These are phyloP conservation scores for Cossypha caffra DNA, from an alignment of 2,797 vertebrate species.

Conservation along the genomic window DNA sequence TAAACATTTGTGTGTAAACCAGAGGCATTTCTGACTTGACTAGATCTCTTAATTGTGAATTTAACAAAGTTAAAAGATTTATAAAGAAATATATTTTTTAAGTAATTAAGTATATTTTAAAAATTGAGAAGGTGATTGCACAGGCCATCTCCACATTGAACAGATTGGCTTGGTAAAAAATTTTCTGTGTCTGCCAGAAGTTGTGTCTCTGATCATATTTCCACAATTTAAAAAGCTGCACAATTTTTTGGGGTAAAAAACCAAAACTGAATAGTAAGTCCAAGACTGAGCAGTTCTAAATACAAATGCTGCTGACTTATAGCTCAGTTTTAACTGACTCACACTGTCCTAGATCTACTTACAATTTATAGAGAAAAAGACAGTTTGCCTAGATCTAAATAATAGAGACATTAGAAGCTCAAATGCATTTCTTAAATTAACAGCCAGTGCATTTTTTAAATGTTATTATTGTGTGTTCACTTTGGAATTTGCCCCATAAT, in stretches of 20 bases:
- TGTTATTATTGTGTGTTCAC: background rate
- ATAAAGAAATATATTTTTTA: background rate
- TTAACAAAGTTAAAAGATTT: background rate
- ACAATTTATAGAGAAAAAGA: background rate
- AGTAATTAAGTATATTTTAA: background rate
- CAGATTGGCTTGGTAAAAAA: background rate
- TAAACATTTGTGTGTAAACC: background rate
- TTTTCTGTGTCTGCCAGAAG: background rate
- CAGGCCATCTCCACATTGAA: background rate
- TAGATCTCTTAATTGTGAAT: background rate
- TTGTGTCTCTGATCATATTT: background rate
- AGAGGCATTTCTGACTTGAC: background rate
- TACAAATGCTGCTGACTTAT: background rate
- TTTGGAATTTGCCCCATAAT: background rate
- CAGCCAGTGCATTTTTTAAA: background rate
- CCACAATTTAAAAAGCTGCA: background rate
- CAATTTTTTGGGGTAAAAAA: background rate
- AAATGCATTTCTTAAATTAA: background rate
- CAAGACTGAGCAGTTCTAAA: background rate
- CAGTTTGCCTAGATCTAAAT: background rate
- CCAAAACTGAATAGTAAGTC: background rate
- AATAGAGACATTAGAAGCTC: background rate
- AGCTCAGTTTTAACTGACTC: background rate
- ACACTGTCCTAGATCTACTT: background rate
- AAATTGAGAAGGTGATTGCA: background rate